A percentile compares a stretch with the other conserved stretches of the same genome.
These are phyloP conservation scores for Heteromormyrus szaboi DNA, from an alignment of 2,797 vertebrate species.

Conservation along the genomic window DNA sequence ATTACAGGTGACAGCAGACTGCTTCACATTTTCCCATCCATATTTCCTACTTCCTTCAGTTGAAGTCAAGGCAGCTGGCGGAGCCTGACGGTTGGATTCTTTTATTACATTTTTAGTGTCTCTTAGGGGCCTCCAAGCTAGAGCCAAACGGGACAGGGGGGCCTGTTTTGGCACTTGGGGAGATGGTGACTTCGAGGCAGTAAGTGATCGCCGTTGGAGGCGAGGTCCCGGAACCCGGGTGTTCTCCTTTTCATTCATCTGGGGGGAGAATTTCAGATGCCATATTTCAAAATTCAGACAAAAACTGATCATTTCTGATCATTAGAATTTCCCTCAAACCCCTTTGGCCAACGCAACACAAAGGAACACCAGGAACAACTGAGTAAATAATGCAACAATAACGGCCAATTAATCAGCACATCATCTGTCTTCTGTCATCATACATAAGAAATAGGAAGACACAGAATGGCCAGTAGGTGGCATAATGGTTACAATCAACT, in stretches of 20 bases:
- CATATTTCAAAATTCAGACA: background rate
- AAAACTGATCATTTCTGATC: background rate
- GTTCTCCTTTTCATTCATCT: constrained; percentile 4
- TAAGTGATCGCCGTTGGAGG: background rate
- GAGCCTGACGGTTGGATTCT: background rate
- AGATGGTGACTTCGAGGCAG: background rate
- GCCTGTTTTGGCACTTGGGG: background rate
- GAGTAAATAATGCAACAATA: background rate
- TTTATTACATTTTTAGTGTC: background rate
- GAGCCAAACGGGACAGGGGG: background rate
- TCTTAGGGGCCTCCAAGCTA: background rate
- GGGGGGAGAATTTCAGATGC: background rate
- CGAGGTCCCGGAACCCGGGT: background rate
- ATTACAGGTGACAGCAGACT: background rate
- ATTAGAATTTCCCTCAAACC: background rate
- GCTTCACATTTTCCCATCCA: background rate
- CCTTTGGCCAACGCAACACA: background rate
- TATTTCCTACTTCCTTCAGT: background rate
- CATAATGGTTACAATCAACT: background rate
- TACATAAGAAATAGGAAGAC: background rate
- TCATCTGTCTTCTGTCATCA: background rate
- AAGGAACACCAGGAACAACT: background rate
- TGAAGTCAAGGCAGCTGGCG: background rate
- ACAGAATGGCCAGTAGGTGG: background rate
- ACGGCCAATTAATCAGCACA: background rate